Base-by-base conservation (phyloP, 2,113 vertebrate genomes). In the Paradoxurus hermaphroditus region DNA sequence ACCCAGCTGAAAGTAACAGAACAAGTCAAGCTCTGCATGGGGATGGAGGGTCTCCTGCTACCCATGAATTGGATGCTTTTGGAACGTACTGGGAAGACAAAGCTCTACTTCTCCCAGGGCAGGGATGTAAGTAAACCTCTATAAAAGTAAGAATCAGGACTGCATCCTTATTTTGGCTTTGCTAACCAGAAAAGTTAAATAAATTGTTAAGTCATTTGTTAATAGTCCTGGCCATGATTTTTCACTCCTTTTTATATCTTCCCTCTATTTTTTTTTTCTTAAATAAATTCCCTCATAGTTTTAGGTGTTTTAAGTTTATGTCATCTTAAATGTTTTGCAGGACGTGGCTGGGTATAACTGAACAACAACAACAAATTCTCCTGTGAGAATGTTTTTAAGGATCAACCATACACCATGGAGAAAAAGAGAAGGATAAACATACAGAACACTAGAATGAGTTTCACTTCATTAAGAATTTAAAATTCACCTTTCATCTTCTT, bases 361-460 rank as follows among this genome's bases (percentile, higher is more conserved):
- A 93, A 12, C 25, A 89, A 87, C 96, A 93, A n/a, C 16, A 29
- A 44, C 63, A 89, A 84, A 68, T 5, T 81, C 29, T 75, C 41
- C 13, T 68, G 4, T 41, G 15, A 96, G 90, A 91, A 91, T 88
- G 7, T 95, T 94, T 96, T 73, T 39, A 91, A 82, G 3, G 53
- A 0, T 83, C 72, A 97, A 68, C 3, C 18, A 70, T 77, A 84
- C 91, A 39, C 4, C n/a, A 36, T 56, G 49, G 73, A 34, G 25
- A 34, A 95, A 84, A 49, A 70, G 1, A 67, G 29, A 34, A 65
- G 21, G 53, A 83, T 46, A 86, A 90, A 59, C 3, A 70, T 44
- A 62, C 1, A 94, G 41, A 93, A 51, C 68, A 11, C 7, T 18
- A 86, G 36, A 82, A 23, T 23, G n/a, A 68, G 2, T 86, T 92